These are phyloP conservation scores for Chionis minor DNA, from an alignment of 2,113 vertebrate species.

Conservation along the genomic window DNA sequence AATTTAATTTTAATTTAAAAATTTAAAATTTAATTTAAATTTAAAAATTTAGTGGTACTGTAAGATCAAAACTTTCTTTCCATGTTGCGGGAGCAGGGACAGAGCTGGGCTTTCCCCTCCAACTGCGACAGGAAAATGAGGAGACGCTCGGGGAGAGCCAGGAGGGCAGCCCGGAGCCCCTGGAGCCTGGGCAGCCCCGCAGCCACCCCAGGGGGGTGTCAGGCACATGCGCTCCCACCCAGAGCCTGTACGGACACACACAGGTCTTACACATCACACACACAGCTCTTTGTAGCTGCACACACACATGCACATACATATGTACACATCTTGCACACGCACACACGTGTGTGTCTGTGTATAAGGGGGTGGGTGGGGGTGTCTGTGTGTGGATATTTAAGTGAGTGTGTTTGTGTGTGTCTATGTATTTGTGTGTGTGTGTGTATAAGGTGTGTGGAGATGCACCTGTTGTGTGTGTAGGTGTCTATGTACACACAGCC, in stretches of 20 bases:
- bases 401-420: neutral
- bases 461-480: too few relatives aligned
- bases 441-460: neutral
- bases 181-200: neutral
- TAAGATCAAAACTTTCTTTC: neutral
- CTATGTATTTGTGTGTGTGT: neutral
- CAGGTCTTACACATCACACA: neutral
- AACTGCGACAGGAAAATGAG: accelerated
- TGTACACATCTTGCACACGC: too few relatives aligned
- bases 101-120: neutral
- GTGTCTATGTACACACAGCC: neutral
- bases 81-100: neutral
- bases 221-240: accelerated
- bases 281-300: neutral
- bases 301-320: too few relatives aligned
- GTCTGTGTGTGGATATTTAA: neutral
- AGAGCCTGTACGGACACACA: accelerated
- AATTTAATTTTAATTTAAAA: too few relatives aligned
- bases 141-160: neutral
- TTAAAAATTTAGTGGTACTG: neutral
- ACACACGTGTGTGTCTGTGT: too few relatives aligned
- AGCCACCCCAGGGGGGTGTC: too few relatives aligned
- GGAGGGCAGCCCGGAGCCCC: neutral
- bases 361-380: neutral
- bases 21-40: too few relatives aligned